A percentile compares a stretch with the other conserved stretches of the same genome.
Conservation (phyloP, 2,888 invertebrate species). For the Pristionchus exspectatus region DNA sequence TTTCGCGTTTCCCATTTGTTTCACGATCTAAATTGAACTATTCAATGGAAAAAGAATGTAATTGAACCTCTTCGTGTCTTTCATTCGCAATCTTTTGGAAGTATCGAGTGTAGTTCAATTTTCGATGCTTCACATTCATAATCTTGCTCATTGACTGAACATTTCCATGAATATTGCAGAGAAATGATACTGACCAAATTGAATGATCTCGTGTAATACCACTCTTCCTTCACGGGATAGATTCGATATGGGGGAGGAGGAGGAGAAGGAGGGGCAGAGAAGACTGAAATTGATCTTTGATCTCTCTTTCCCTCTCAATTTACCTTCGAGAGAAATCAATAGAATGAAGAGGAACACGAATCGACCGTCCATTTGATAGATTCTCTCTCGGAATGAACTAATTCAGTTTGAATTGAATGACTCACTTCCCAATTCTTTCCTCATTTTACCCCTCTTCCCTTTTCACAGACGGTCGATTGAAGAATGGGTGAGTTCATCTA, state of each 20-base stretch:
- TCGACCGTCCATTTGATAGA: not conserved
- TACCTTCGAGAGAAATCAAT: not conserved
- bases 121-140: not conserved
- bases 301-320: not conserved
- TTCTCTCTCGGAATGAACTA: not conserved
- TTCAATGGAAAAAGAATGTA: not conserved
- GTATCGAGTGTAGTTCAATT: not conserved
- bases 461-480: not conserved
- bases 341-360: not conserved
- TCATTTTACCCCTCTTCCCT: not conserved
- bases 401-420: not conserved
- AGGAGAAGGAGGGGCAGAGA: not conserved
- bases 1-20: not conserved
- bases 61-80: not conserved
- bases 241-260: not conserved
- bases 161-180: not conserved
- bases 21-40: not conserved
- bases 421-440: too few relatives aligned
- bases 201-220: not conserved
- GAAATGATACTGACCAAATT: conserved; percentile 8
- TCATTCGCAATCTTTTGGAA: conserved; percentile 2
- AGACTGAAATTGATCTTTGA: not conserved
- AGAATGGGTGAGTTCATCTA: not conserved
- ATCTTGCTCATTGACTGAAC: not conserved
- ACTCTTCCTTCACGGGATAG: not conserved